phyloP scores from a whole-genome alignment of 2,113 vertebrate species.

The Thunnus maccoyii region DNA sequence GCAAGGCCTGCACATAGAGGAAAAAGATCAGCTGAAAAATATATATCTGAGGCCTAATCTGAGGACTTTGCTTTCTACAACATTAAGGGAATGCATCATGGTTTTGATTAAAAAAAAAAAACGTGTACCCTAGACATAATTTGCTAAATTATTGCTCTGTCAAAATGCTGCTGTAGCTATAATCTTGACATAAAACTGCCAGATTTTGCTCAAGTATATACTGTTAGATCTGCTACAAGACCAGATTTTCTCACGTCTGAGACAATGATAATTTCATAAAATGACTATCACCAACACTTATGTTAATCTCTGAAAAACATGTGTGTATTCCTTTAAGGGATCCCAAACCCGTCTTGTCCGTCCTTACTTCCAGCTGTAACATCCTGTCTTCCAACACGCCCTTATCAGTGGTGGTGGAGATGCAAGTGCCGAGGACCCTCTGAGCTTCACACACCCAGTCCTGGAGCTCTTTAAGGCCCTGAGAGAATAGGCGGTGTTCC shows the following conservation, averaged over 20 bases:
- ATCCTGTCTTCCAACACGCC: constrained; percentile 92
- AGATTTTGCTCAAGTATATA: too few relatives aligned
- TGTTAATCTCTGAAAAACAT: not conserved
- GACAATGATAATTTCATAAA: not conserved
- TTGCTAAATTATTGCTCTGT: not conserved
- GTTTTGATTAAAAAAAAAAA: too few relatives aligned
- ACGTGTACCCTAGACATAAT: not conserved
- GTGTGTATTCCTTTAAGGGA: not conserved
- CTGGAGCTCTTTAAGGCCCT: constrained; percentile 92
- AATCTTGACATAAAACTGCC: not conserved
- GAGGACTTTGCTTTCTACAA: constrained; percentile 1
- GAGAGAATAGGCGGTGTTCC: constrained; percentile 94
- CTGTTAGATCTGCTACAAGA: too few relatives aligned
- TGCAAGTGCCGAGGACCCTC: constrained; percentile 90
- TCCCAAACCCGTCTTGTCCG: not conserved
- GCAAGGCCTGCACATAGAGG: constrained; percentile 84
- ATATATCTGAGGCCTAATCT: not conserved
- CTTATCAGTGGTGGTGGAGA: constrained; percentile 91
- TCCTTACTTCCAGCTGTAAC: constrained; percentile 93
- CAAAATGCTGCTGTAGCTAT: not conserved
- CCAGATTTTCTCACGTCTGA: not conserved
- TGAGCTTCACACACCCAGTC: constrained; percentile 93
- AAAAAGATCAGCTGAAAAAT: not conserved
- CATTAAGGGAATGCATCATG: not conserved
- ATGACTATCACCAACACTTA: not conserved